A percentile compares a stretch with the other conserved stretches of the same genome.
Evolutionary conservation across 92 coral and sea anemone species (phyloP).

Genomic region (Phymanthus crucifer): DNA sequence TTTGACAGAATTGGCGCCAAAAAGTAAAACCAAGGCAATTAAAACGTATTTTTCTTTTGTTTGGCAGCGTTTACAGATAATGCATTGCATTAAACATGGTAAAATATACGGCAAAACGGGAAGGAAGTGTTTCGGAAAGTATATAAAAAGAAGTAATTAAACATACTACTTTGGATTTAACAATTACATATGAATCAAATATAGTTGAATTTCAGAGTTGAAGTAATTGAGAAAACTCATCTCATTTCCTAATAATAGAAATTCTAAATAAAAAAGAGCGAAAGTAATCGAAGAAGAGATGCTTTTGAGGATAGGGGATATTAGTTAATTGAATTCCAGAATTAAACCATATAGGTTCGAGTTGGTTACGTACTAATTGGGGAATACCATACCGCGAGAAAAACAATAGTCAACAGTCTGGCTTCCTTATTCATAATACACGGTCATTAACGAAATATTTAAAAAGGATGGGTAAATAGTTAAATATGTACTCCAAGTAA

Average conservation of each 20-base stretch:
- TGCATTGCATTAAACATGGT: not conserved
- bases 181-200: not conserved
- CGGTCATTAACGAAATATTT: not conserved
- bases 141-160: not conserved
- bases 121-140: not conserved
- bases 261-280: not conserved
- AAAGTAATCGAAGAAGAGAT: not conserved
- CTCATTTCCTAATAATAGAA: not conserved
- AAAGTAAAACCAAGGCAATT: not conserved
- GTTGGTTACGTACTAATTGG: not conserved
- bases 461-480: not conserved
- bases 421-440: not conserved
- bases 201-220: not conserved
- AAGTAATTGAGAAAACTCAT: not conserved
- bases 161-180: not conserved
- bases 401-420: not conserved
- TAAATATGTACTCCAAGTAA: constrained; percentile 3
- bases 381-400: not conserved
- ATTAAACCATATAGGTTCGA: not conserved
- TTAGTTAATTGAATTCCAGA: constrained; percentile 5
- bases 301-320: not conserved
- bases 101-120: not conserved
- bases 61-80: not conserved
- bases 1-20: constrained; percentile 9
- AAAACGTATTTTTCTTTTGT: constrained; percentile 8